Conservation (phyloP, 2,113 vertebrate species). For the Lepisosteus oculatus region DNA sequence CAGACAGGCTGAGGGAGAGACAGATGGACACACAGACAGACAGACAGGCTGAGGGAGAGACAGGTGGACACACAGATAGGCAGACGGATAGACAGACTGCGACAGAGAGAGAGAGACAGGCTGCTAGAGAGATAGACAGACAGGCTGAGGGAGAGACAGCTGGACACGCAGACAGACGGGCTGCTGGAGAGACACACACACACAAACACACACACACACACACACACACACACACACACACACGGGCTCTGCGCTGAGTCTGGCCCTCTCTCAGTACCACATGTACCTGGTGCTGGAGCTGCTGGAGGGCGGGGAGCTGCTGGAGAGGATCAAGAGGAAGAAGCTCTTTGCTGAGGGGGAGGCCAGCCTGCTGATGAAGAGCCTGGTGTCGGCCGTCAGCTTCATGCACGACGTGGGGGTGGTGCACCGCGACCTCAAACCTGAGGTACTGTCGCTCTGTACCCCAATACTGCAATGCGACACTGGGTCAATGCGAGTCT, state of each 20-base stretch:
- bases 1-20: too few species aligned
- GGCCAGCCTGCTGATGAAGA: constrained; percentile 83
- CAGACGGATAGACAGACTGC: constrained; percentile 10
- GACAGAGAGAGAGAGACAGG: background rate
- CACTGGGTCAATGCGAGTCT: too few species aligned
- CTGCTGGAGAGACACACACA: too few species aligned
- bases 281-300: constrained; percentile 88
- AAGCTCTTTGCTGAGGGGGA: constrained; percentile 85
- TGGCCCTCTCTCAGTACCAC: constrained; percentile 65
- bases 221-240: background rate
- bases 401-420: constrained; percentile 90
- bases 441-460: constrained; percentile 65
- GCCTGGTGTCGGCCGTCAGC: constrained; percentile 81
- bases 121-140: too few species aligned
- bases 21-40: too few species aligned
- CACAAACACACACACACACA: background rate
- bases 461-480: too few species aligned
- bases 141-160: too few species aligned
- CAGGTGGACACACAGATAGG: too few species aligned
- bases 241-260: background rate
- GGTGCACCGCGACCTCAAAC: constrained; percentile 88
- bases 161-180: too few species aligned
- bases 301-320: constrained; percentile 78
- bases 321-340: constrained; percentile 83
- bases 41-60: too few species aligned